Conservation (phyloP, 1,140 invertebrate species). For the Camponotus pennsylvanicus region DNA sequence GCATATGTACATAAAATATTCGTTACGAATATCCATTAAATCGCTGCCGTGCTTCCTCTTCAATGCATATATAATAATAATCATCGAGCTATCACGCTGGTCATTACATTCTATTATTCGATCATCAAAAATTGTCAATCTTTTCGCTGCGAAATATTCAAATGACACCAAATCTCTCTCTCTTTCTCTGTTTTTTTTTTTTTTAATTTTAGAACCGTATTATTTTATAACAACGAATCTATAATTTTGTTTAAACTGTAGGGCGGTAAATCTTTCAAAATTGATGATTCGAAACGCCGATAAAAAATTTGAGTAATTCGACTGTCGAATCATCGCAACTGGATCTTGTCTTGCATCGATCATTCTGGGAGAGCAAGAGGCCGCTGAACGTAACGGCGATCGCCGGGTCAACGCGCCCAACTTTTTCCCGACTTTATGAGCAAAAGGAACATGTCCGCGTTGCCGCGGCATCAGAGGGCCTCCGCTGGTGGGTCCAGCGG, state of each 20-base stretch:
- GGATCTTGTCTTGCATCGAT: background rate
- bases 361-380: slow-evolving; percentile 2
- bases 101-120: background rate
- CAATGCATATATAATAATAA: slow-evolving; percentile 43
- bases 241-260: background rate
- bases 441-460: slow-evolving; percentile 1
- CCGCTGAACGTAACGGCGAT: slow-evolving; percentile 51
- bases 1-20: slow-evolving; percentile 23
- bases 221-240: background rate
- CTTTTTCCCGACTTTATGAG: slow-evolving; percentile 47
- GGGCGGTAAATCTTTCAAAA: background rate
- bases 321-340: background rate
- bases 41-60: background rate
- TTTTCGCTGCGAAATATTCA: background rate
- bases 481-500: background rate
- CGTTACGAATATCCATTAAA: slow-evolving; percentile 3
- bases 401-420: slow-evolving; percentile 30
- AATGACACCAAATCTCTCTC: background rate
- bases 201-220: background rate
- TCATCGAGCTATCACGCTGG: background rate
- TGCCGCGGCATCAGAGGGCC: background rate
- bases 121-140: background rate
- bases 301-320: background rate
- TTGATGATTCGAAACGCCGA: background rate
- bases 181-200: background rate